Evolutionary conservation across 2,888 invertebrate species (phyloP).

Genomic region (Dicyrtomina minuta): DNA sequence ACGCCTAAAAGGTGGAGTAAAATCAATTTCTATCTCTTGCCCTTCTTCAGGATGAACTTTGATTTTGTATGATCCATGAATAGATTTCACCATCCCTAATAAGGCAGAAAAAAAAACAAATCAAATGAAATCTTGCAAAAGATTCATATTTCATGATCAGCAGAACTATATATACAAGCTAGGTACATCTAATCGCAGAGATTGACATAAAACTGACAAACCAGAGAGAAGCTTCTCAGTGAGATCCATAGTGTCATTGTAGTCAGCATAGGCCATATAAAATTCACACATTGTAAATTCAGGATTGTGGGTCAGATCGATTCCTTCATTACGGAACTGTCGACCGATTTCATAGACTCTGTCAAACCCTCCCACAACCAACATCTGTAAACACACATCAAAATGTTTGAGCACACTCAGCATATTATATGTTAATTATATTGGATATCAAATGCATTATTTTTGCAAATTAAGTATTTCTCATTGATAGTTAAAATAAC

Average conservation of each 20-base stretch:
- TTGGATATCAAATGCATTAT: neutral
- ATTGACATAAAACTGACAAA: slow-evolving; percentile 50
- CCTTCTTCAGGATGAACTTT: slow-evolving; percentile 89
- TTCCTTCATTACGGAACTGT: slow-evolving; percentile 97
- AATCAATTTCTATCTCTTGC: slow-evolving; percentile 83
- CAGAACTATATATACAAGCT: no score
- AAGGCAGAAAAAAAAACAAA: slow-evolving; percentile 37
- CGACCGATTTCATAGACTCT: slow-evolving; percentile 87
- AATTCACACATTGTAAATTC: slow-evolving; percentile 99
- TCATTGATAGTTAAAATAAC: slow-evolving; percentile 56
- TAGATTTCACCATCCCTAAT: slow-evolving; percentile 83
- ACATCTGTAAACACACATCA: slow-evolving; percentile 65
- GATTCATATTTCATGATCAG: no score
- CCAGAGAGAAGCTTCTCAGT: slow-evolving; percentile 89
- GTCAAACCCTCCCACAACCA: slow-evolving; percentile 96
- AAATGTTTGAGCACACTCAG: neutral
- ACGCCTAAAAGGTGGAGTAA: slow-evolving; percentile 93
- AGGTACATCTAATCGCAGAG: neutral
- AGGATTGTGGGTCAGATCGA: slow-evolving; percentile 98
- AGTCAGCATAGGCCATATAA: slow-evolving; percentile 99
- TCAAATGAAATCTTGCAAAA: neutral
- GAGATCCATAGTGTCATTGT: slow-evolving; percentile 88
- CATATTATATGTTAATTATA: slow-evolving; percentile 6
- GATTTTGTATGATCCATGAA: slow-evolving; percentile 87
- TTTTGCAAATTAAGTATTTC: no score